Base-by-base conservation (phyloP, 2,797 vertebrate species). In the Myripristis jacobus region DNA sequence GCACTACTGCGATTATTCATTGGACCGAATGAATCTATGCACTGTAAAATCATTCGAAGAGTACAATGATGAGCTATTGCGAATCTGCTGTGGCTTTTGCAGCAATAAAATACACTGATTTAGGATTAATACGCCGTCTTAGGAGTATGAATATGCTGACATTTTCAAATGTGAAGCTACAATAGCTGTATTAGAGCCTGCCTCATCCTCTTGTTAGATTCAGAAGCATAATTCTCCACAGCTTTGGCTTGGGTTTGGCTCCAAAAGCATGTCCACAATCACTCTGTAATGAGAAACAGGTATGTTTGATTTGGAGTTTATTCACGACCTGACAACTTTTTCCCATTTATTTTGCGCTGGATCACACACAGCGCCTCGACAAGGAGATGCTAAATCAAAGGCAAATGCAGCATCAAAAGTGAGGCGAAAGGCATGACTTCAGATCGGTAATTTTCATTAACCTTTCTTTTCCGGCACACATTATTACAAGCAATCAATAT, bases 41-140 rank as follows among this genome's bases (percentile, higher is more conserved):
- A 84, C 86, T 89, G 87, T 91, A 88, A 92, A 90, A 89, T 88
- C 83, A 86, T 87, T 88, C 73, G 61, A 73, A 66, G 81, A 64
- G 68, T 54, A 81, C 79, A 82, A 87, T 84, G 86, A 88, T 84
- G 89, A 89, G 79, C 83, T 74, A 89, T 85, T 80, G 51, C 73
- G 51, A 76, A 82, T 84, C 78, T 59, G 74, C 56, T 70, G 56
- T 3, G 27, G 79, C 77, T 88, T 84, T 77, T 71, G 71, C 64
- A 31, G 76, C 83, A 60, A 83, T 89, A 88, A 89, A 90, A 80
- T 75, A 85, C 82, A 18, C 69, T 53, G 85, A 83, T 80, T 31
- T 31, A 31, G 8, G 29, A 7, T 4, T 31, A 31, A 31, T 31
- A 31, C 29, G 8, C 29, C 72, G 79, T 83, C 80, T 80, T 67